These are phyloP conservation scores for Cynopterus brachyotis DNA, from an alignment of 2,113 vertebrate genomes.

Conservation along the genomic window DNA sequence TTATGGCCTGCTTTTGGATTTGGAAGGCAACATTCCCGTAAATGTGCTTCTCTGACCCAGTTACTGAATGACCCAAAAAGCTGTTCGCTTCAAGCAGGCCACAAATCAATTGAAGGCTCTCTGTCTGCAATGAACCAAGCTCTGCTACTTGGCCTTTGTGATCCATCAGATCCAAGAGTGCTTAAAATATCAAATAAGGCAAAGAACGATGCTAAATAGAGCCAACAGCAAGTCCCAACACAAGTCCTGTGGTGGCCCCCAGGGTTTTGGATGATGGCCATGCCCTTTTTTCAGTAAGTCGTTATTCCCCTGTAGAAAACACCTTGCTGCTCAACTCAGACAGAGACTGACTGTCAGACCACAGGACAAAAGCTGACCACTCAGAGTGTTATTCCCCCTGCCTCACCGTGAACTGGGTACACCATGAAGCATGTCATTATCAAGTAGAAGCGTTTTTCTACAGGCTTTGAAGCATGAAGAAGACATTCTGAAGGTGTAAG, in stretches of 20 bases:
- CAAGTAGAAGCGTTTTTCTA: neutral
- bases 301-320: neutral
- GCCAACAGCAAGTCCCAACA: neutral
- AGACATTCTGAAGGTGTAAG: neutral
- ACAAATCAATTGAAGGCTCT: neutral
- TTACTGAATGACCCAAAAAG: neutral
- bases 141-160: neutral
- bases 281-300: conserved; percentile 12
- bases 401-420: neutral
- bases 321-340: neutral
- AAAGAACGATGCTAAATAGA: neutral
- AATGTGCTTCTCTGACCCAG: neutral
- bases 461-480: neutral
- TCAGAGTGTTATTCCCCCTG: neutral
- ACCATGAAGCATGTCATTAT: neutral
- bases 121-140: neutral
- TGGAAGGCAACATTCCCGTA: neutral
- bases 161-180: neutral
- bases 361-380: neutral
- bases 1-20: neutral
- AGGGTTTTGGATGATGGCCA: neutral
- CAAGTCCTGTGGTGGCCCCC: neutral
- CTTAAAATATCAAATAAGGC: neutral
- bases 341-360: neutral
- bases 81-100: neutral